These are phyloP conservation scores for Calyptomena viridis DNA, from an alignment of 2,113 vertebrate species.

Conservation along the genomic window DNA sequence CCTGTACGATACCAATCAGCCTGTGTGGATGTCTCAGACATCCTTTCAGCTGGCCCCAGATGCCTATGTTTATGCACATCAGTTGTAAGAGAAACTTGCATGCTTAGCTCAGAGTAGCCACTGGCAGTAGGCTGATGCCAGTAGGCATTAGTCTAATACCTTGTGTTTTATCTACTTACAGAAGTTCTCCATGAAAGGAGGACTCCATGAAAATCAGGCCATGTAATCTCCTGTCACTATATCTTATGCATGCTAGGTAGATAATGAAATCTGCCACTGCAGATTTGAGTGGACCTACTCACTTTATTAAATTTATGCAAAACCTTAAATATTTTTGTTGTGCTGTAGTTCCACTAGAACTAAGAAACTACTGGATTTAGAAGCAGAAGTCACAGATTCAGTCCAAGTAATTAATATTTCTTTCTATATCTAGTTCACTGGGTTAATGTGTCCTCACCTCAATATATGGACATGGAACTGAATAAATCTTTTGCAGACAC, in stretches of 20 bases:
- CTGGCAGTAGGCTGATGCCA: too few relatives aligned
- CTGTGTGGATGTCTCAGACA: background rate
- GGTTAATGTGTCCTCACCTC: background rate
- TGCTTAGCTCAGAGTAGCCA: background rate
- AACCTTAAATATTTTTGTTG: background rate
- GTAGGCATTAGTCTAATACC: background rate
- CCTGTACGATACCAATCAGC: background rate
- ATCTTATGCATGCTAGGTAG: background rate
- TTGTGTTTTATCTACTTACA: background rate
- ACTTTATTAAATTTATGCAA: background rate
- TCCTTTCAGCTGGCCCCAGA: background rate
- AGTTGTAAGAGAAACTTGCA: background rate
- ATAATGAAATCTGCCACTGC: background rate
- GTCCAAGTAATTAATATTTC: slow-evolving; percentile 15
- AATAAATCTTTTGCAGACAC: slow-evolving; percentile 36
- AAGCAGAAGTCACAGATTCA: background rate
- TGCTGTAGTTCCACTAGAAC: background rate
- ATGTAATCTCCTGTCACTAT: background rate
- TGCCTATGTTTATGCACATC: background rate
- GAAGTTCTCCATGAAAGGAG: background rate
- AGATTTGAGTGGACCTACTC: background rate
- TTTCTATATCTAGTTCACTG: background rate
- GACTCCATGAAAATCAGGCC: background rate
- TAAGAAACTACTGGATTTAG: background rate
- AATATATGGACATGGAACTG: background rate